Conservation (phyloP, 2,888 invertebrate species). For the Epirrita christyi region DNA sequence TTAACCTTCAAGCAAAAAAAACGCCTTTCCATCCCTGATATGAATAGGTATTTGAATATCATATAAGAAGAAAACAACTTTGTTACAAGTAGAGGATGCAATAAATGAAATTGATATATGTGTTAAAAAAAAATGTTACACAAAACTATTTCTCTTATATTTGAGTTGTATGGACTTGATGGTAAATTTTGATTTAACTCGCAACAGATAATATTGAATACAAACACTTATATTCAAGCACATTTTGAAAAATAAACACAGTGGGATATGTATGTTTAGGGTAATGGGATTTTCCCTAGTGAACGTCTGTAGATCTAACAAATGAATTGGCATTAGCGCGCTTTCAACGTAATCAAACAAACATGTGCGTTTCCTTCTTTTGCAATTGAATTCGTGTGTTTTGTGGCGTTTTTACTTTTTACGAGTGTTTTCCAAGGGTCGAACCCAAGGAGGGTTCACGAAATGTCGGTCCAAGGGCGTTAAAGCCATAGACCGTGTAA, state of each 20-base stretch:
- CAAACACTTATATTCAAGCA: neutral
- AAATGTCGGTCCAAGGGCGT: slow-evolving; percentile 31
- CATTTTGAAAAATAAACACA: neutral
- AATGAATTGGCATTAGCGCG: slow-evolving; percentile 41
- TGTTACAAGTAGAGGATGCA: too few species aligned
- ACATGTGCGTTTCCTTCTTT: slow-evolving; percentile 39
- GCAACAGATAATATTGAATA: neutral
- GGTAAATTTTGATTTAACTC: too few species aligned
- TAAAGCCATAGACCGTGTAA: slow-evolving; percentile 29
- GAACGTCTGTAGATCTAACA: slow-evolving; percentile 33
- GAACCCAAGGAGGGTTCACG: slow-evolving; percentile 24
- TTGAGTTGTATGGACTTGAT: too few species aligned
- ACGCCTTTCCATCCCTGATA: too few species aligned
- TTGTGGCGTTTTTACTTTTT: slow-evolving; percentile 32
- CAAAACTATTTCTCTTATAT: too few species aligned
- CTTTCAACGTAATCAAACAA: slow-evolving; percentile 56
- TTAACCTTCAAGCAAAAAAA: too few species aligned
- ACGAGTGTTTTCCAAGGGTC: slow-evolving; percentile 15
- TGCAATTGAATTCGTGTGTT: slow-evolving; percentile 33
- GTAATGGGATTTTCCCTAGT: slow-evolving; percentile 35
- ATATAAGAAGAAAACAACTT: too few species aligned
- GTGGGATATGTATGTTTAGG: neutral
- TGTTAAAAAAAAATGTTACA: too few species aligned
- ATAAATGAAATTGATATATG: too few species aligned
- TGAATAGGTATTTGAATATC: too few species aligned